Evolutionary conservation across 2,797 vertebrate genomes (phyloP), one percentile per base, ranked within the genome.

Genomic region (Lepilemur septentrionalis): DNA sequence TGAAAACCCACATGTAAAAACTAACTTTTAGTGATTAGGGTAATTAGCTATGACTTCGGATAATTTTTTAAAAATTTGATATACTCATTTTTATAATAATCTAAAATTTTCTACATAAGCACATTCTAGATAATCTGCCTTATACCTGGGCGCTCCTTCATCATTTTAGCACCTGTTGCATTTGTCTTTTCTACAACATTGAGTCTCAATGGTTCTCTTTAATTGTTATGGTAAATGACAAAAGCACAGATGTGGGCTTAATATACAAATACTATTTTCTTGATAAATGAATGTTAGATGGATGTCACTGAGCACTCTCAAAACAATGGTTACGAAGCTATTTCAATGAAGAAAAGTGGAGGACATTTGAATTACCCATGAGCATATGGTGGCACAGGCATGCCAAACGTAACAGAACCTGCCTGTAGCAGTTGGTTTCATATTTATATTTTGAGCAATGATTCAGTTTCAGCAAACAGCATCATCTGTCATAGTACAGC

Each of bases 391-490:
- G 14, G 11, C 67, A 65, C 7, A 52, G 13, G 43, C 48, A 23
- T 13, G 35, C 67, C 93, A 97, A 81, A 41, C 4, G 72, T 81
- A 52, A 80, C 84, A 90, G 50, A 94, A 85, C 22, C 22, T 92
- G 76, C 23, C 41, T 72, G 59, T 38, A 67, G 75, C 91, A 81
- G 72, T 78, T 94, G 41, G 52, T 90, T 88, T 93, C 38, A 59
- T 73, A 80, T 96, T 88, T 85, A 81, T 79, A 92, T 81, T 94
- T 93, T 94, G 85, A 97, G 86, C 80, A 84, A 73, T 95, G 67
- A 85, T 88, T 91, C 69, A 69, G 7, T 91, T 95, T 94, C 46
- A 88, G 78, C 80, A 97, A 96, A 59, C 25, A 83, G 61, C 23
- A 95, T 96, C 76, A 79, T 91, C 78, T 91, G 78, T 95, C 82